phyloP scores from a whole-genome alignment of 2,888 invertebrate genomes.

The Netelia inedita region DNA sequence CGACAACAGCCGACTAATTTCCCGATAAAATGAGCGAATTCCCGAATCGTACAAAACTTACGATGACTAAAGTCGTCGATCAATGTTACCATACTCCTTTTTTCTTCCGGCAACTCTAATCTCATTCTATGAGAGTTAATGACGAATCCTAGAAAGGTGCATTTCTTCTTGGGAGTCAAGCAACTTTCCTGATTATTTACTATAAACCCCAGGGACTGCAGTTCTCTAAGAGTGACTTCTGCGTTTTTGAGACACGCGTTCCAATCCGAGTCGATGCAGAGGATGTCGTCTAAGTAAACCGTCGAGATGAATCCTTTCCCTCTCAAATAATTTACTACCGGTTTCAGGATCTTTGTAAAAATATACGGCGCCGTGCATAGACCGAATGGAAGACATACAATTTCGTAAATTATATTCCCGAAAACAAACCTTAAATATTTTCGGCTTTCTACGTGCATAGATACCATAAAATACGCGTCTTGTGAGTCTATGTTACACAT shows the following conservation, averaged over 20 bases:
- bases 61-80: conserved; percentile 34
- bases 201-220: conserved; percentile 49
- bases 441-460: conserved; percentile 44
- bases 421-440: conserved; percentile 62
- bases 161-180: conserved; percentile 19
- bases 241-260: conserved; percentile 11
- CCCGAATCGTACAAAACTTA: conserved; percentile 31
- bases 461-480: conserved; percentile 61
- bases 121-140: conserved; percentile 47
- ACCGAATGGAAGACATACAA: conserved; percentile 54
- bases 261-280: conserved; percentile 33
- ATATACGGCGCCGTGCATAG: conserved; percentile 48
- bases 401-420: conserved; percentile 49
- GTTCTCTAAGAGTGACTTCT: background rate
- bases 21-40: conserved; percentile 48
- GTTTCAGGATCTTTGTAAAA: conserved; percentile 53
- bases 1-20: conserved; percentile 38
- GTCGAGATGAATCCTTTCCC: conserved; percentile 31
- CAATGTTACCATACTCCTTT: conserved; percentile 14
- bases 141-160: conserved; percentile 33
- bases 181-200: conserved; percentile 49
- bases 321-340: conserved; percentile 43
- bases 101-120: conserved; percentile 50
- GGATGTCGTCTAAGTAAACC: conserved; percentile 49
- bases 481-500: conserved; percentile 59